These are phyloP conservation scores for Syrista parreyssii DNA, from an alignment of 2,888 invertebrate species.

Conservation along the genomic window DNA sequence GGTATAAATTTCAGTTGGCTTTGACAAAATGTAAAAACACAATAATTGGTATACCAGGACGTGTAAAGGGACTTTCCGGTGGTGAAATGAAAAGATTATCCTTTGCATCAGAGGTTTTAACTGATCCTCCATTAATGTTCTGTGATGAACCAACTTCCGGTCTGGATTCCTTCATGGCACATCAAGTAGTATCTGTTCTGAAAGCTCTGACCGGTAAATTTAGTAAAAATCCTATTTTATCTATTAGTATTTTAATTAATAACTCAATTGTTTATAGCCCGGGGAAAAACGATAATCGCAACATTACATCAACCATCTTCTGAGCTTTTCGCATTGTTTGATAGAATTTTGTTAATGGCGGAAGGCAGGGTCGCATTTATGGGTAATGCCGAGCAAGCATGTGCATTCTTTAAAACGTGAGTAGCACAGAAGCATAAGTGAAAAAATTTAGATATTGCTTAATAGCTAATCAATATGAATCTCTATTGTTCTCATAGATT, in stretches of 20 bases:
- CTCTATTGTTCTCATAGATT: constrained; percentile 67
- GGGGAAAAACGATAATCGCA: constrained; percentile 90
- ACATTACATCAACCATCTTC: constrained; percentile 97
- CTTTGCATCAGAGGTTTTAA: constrained; percentile 96
- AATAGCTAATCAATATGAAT: constrained; percentile 16
- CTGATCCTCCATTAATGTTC: constrained; percentile 94
- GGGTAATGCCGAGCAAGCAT: constrained; percentile 83
- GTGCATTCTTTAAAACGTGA: constrained; percentile 84
- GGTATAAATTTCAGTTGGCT: constrained; percentile 73
- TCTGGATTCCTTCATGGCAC: constrained; percentile 96
- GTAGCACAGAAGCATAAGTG: constrained; percentile 39
- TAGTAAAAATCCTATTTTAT: background rate
- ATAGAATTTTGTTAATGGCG: constrained; percentile 88
- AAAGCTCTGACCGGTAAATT: constrained; percentile 72
- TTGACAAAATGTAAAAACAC: constrained; percentile 91
- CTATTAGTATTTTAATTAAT: background rate
- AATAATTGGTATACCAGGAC: constrained; percentile 88
- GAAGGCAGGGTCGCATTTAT: constrained; percentile 92
- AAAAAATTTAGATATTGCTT: background rate
- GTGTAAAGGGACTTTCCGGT: constrained; percentile 92
- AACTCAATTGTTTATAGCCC: constrained; percentile 58
- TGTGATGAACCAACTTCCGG: constrained; percentile 99
- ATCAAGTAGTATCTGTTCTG: constrained; percentile 81
- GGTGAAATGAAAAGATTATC: constrained; percentile 96
- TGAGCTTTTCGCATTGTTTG: constrained; percentile 90